A percentile compares a stretch with the other conserved stretches of the same genome.
Conservation (phyloP, 2,797 vertebrate genomes). For the Macropus fuliginosus region DNA sequence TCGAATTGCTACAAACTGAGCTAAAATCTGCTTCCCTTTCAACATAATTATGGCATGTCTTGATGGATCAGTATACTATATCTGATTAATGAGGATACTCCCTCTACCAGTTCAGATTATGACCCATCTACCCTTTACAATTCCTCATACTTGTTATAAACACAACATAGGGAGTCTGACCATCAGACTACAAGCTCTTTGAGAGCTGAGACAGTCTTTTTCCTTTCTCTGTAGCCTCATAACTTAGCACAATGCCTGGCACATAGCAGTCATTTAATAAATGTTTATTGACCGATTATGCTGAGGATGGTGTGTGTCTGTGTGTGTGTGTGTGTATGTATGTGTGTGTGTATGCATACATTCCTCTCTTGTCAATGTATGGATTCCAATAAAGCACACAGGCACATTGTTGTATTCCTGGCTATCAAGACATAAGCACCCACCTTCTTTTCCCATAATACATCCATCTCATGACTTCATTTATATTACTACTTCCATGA, state of each 20-base stretch:
- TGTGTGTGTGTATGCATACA: background rate
- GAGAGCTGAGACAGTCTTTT: background rate
- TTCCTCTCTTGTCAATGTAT: background rate
- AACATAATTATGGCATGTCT: background rate
- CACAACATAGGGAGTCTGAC: accelerated
- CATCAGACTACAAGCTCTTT: background rate
- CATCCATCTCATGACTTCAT: background rate
- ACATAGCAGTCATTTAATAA: background rate
- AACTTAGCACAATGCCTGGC: background rate
- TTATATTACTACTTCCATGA: background rate
- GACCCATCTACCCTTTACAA: background rate
- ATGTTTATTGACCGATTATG: background rate
- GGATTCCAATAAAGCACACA: background rate
- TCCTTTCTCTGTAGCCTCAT: background rate
- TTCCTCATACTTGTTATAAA: background rate
- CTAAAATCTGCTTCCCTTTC: background rate
- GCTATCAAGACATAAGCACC: background rate
- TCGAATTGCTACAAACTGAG: background rate
- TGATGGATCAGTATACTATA: background rate
- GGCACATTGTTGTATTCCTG: background rate
- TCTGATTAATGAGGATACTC: background rate
- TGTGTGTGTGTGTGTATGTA: too few relatives aligned
- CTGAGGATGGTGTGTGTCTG: too few relatives aligned
- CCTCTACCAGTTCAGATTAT: background rate
- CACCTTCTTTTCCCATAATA: background rate